These are phyloP conservation scores for Papilio aristodemus DNA, from an alignment of 1,140 invertebrate species.

Conservation along the genomic window DNA sequence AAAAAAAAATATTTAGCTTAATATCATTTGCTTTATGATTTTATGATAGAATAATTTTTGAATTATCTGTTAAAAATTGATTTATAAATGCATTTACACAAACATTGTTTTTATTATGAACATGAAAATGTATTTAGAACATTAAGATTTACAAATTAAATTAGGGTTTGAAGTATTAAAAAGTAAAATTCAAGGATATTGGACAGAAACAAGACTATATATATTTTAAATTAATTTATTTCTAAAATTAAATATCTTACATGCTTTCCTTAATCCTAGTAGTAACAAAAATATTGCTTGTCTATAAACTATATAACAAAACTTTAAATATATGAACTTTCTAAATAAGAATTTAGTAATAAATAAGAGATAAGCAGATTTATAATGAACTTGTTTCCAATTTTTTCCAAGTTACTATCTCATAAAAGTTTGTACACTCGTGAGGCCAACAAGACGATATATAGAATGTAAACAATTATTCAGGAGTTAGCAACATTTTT, in stretches of 20 bases:
- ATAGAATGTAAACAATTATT: neutral
- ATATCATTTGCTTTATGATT: neutral
- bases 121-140: too few relatives aligned
- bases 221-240: slow-evolving; percentile 60
- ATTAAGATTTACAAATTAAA: too few relatives aligned
- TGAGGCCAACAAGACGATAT: slow-evolving; percentile 3
- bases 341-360: slow-evolving; percentile 29
- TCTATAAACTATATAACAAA: slow-evolving; percentile 60
- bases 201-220: slow-evolving; percentile 54
- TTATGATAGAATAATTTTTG: neutral
- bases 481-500: neutral
- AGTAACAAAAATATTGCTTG: slow-evolving; percentile 75
- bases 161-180: neutral
- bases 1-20: slow-evolving; percentile 32
- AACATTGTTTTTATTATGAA: too few relatives aligned
- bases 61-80: neutral
- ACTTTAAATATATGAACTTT: slow-evolving; percentile 36
- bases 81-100: too few relatives aligned
- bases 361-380: slow-evolving; percentile 28
- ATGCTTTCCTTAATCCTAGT: slow-evolving; percentile 61
- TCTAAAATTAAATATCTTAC: slow-evolving; percentile 66
- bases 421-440: neutral
- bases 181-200: slow-evolving; percentile 21
- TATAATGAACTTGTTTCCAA: slow-evolving; percentile 12
- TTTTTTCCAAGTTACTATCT: neutral